Conservation (phyloP, 1,140 invertebrate species). For the Magallana angulata region DNA sequence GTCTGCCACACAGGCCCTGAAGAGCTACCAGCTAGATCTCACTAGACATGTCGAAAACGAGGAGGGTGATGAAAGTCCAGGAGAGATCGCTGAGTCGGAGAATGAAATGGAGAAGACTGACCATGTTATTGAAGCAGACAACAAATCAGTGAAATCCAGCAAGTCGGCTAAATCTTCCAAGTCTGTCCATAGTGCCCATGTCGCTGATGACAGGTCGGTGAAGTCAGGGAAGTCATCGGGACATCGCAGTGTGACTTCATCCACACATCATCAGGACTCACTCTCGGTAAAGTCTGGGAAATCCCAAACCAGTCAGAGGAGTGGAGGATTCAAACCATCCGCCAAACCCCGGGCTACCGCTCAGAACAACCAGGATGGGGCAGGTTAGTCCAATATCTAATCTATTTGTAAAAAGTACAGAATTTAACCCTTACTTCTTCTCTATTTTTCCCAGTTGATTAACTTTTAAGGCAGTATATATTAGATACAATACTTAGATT, state of each 20-base stretch:
- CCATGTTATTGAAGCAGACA: not conserved
- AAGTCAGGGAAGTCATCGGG: not conserved
- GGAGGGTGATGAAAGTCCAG: slow-evolving; percentile 41
- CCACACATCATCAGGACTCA: slow-evolving; percentile 34
- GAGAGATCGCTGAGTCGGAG: slow-evolving; percentile 36
- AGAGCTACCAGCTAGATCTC: slow-evolving; percentile 60
- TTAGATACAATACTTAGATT: too few species aligned
- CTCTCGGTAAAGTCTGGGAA: slow-evolving; percentile 38
- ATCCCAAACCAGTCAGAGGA: slow-evolving; percentile 16
- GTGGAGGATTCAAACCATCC: slow-evolving; percentile 2
- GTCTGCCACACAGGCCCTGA: slow-evolving; percentile 53
- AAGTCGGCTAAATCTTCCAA: slow-evolving; percentile 17
- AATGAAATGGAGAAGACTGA: slow-evolving; percentile 4
- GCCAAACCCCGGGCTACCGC: slow-evolving; percentile 11
- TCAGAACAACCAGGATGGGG: not conserved
- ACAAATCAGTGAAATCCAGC: slow-evolving; percentile 13
- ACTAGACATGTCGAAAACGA: slow-evolving; percentile 50
- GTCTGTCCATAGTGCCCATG: not conserved
- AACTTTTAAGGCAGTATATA: too few species aligned
- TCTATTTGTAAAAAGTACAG: not conserved
- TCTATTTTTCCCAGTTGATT: too few species aligned
- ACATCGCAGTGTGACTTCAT: slow-evolving; percentile 5
- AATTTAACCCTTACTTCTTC: not conserved
- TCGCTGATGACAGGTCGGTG: slow-evolving; percentile 10
- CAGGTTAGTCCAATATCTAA: not conserved